Evolutionary conservation across 2,888 invertebrate genomes (phyloP).

Genomic region (Nephrotoma flavescens): DNA sequence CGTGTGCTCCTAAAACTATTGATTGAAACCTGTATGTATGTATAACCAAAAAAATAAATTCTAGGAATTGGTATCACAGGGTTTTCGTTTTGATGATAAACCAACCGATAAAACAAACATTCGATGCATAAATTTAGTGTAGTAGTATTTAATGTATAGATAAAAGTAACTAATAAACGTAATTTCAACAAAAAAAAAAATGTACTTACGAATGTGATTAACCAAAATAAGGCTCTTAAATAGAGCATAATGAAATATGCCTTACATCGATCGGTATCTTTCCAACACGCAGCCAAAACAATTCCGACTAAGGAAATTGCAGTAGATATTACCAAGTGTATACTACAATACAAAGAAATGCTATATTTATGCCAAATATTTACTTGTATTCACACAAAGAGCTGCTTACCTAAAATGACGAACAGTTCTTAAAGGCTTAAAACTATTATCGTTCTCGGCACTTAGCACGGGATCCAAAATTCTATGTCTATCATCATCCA

Average conservation of each 20-base stretch:
- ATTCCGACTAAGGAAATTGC: conserved; percentile 26
- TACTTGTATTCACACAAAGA: background rate
- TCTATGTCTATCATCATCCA: conserved; percentile 20
- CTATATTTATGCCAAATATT: background rate
- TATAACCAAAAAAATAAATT: background rate
- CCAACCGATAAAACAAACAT: background rate
- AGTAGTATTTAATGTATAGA: background rate
- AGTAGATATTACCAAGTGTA: conserved; percentile 26
- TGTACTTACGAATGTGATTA: conserved; percentile 37
- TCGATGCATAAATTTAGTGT: background rate
- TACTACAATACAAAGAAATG: conserved; percentile 15
- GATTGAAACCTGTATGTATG: no score
- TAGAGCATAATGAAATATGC: conserved; percentile 45
- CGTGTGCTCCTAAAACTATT: no score
- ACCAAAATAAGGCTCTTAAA: conserved; percentile 40
- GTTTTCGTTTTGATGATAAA: background rate
- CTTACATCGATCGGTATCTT: conserved; percentile 32
- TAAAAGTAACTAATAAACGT: background rate
- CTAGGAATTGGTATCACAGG: background rate
- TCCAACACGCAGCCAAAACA: conserved; percentile 20
- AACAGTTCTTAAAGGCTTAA: conserved; percentile 25
- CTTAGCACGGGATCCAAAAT: conserved; percentile 25
- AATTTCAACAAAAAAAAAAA: background rate
- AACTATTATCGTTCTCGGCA: conserved; percentile 20
- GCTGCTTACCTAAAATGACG: conserved; percentile 24